Percentiles rank a stretch among this genome's conserved stretches.
phyloP scores from a whole-genome alignment of 2,113 vertebrate species.

The Nothocercus nigrocapillus region DNA sequence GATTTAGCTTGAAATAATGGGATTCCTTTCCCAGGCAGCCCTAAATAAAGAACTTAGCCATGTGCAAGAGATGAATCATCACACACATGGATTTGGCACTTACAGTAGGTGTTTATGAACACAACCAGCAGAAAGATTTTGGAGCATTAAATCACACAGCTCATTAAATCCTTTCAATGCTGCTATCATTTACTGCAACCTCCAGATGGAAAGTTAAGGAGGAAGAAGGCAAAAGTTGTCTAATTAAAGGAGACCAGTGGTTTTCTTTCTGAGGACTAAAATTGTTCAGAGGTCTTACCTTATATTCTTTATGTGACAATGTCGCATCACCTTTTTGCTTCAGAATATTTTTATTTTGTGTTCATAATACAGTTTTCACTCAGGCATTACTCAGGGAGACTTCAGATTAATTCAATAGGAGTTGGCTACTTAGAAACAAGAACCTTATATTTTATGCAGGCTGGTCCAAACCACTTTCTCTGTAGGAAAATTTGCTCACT shows the following conservation, averaged over 20 bases:
- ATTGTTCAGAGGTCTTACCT: background rate
- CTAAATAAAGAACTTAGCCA: background rate
- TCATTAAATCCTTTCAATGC: conserved; percentile 11
- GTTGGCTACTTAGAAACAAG: background rate
- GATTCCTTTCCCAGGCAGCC: background rate
- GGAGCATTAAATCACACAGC: background rate
- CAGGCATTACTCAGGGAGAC: background rate
- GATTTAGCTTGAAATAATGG: background rate
- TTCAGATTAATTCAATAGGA: background rate
- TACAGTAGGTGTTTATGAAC: background rate
- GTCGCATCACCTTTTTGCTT: background rate
- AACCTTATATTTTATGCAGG: conserved; percentile 10
- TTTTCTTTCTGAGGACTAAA: background rate
- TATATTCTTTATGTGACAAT: background rate
- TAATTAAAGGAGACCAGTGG: background rate
- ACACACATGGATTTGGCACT: background rate
- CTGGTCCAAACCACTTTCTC: conserved; percentile 12
- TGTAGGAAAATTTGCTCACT: conserved; percentile 14
- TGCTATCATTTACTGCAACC: background rate
- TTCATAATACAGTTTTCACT: background rate
- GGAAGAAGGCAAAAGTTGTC: background rate
- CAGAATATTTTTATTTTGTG: background rate
- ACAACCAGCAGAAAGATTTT: background rate
- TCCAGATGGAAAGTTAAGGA: conserved; percentile 29
- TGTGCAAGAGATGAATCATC: background rate